Conservation (phyloP, 2,113 vertebrate genomes). For the Budorcas taxicolor region DNA sequence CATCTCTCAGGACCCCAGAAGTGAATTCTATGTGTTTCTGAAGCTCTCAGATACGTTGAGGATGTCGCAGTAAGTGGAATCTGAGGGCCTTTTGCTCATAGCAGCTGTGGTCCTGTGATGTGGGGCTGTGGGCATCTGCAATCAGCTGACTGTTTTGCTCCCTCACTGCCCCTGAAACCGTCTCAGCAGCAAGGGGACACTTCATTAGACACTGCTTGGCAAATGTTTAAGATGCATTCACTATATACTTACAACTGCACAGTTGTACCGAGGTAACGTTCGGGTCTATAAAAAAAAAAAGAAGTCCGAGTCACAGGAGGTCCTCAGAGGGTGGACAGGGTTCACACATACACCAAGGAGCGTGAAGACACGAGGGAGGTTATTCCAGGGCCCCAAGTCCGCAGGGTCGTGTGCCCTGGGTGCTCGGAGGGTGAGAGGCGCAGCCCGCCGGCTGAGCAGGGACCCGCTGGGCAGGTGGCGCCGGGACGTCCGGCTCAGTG, state of each 20-base stretch:
- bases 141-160: fast-evolving
- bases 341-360: fast-evolving
- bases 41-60: not conserved
- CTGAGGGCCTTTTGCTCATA: fast-evolving
- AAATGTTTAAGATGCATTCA: fast-evolving
- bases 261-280: fast-evolving
- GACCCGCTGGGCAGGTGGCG: fast-evolving
- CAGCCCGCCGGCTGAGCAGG: fast-evolving
- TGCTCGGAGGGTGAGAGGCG: fast-evolving
- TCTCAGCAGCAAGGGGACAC: fast-evolving
- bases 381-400: not conserved
- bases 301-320: too few relatives aligned
- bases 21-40: not conserved
- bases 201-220: fast-evolving
- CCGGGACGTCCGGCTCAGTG: fast-evolving
- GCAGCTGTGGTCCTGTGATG: fast-evolving
- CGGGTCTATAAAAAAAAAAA: too few relatives aligned
- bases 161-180: fast-evolving
- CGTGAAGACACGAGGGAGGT: fast-evolving
- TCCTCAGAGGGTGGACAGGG: fast-evolving
- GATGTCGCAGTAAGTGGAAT: fast-evolving
- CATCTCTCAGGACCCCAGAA: not conserved
- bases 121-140: fast-evolving
- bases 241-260: fast-evolving
- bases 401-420: fast-evolving